These are phyloP conservation scores for Tricholauxania praeusta DNA, from an alignment of 2,888 invertebrate genomes.

Conservation along the genomic window DNA sequence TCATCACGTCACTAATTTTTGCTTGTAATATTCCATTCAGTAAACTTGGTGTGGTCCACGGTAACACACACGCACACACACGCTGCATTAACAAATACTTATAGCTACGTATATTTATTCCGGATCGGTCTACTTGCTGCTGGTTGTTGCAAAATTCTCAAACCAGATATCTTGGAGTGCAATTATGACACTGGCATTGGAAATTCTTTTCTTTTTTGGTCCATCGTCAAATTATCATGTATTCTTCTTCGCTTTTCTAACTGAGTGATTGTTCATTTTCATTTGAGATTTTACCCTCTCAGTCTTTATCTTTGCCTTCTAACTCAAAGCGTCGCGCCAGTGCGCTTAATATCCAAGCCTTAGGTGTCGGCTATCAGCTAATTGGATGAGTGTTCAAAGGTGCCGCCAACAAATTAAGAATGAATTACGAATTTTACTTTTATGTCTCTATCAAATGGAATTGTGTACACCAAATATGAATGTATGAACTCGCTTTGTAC, in stretches of 20 bases:
- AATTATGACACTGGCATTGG: conserved; percentile 23
- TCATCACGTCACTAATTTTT: conserved; percentile 17
- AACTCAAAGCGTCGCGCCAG: conserved; percentile 6
- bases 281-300: background rate
- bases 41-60: conserved; percentile 44
- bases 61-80: conserved; percentile 40
- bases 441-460: conserved; percentile 56
- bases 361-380: conserved; percentile 69
- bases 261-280: too few species aligned
- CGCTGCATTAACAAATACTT: conserved; percentile 3
- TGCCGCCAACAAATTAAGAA: conserved; percentile 66
- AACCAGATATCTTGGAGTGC: background rate
- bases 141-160: too few species aligned
- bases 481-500: too few species aligned
- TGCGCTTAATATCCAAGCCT: conserved; percentile 50
- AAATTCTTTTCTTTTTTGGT: background rate
- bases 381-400: conserved; percentile 68
- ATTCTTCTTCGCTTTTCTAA: background rate
- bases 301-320: background rate
- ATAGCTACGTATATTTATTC: background rate
- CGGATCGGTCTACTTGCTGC: background rate
- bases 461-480: too few species aligned
- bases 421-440: conserved; percentile 59
- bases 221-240: background rate
- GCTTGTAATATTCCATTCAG: conserved; percentile 13